Conservation (phyloP, 92 coral and sea anemone species). For the Blastomussa wellsi region DNA sequence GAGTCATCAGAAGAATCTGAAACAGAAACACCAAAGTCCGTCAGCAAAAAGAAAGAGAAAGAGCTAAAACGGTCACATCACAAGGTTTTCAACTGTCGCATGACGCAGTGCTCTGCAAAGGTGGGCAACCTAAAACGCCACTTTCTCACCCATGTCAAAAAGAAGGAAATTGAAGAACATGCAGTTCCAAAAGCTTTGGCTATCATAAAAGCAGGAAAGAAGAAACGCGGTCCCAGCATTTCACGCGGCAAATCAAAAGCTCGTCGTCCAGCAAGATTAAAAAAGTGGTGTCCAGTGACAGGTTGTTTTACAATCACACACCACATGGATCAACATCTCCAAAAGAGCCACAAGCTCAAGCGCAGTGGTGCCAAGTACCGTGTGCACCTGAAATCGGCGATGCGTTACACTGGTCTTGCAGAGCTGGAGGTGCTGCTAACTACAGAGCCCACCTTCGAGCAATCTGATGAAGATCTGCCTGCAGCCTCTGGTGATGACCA, state of each 20-base stretch:
- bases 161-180: neutral
- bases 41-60: too few species aligned
- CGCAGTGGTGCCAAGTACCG: neutral
- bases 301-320: neutral
- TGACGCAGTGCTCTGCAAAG: too few species aligned
- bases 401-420: neutral
- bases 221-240: neutral
- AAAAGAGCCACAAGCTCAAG: neutral
- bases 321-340: neutral
- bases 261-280: neutral
- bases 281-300: constrained; percentile 6
- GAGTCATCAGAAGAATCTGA: too few species aligned
- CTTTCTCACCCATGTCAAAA: too few species aligned
- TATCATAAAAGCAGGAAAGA: neutral
- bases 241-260: neutral
- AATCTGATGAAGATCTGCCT: neutral
- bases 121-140: too few species aligned
- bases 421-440: neutral
- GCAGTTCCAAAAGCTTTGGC: neutral
- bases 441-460: neutral
- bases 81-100: too few species aligned
- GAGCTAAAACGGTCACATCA: too few species aligned
- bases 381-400: neutral
- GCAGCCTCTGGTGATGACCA: neutral
- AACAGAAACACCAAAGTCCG: too few species aligned